Conservation (phyloP, 2,113 vertebrate genomes). For the Aix galericulata region DNA sequence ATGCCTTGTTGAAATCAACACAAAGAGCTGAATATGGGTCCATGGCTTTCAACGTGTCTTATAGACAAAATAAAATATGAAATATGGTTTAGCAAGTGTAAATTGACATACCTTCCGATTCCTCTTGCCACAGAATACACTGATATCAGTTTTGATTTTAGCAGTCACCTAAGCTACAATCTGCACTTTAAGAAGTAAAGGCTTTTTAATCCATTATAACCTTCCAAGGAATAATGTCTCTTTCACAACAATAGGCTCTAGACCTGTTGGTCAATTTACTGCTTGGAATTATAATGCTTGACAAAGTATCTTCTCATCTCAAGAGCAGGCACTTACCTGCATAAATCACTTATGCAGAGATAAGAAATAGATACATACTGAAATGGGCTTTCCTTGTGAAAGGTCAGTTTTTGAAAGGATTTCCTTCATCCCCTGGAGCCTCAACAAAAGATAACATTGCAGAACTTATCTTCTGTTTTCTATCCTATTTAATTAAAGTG, state of each 20-base stretch:
- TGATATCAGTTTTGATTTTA: not conserved
- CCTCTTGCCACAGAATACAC: not conserved
- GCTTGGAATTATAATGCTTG: conserved; percentile 2
- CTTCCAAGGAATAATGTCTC: not conserved
- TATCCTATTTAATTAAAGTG: conserved; percentile 56
- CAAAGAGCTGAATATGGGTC: not conserved
- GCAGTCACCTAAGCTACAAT: not conserved
- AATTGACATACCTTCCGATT: not conserved
- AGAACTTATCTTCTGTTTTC: conserved; percentile 21
- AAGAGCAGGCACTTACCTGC: conserved; percentile 35
- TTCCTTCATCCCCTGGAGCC: not conserved
- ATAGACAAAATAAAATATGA: not conserved
- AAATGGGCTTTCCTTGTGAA: conserved; percentile 37
- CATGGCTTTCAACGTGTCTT: not conserved
- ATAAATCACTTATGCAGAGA: conserved; percentile 26
- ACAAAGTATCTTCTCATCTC: conserved; percentile 24
- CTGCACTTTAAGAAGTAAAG: not conserved
- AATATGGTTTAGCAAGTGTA: not conserved
- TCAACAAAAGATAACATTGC: conserved; percentile 24
- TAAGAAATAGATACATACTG: conserved; percentile 30
- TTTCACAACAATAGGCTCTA: not conserved
- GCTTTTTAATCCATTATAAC: not conserved
- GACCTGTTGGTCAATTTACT: not conserved
- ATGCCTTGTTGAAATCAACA: not conserved
- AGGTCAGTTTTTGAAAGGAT: conserved; percentile 61